Evolutionary conservation across 23 tunicate species (phyloP), one percentile per base, ranked within the genome.

Genomic region (Halocynthia roretzi): DNA sequence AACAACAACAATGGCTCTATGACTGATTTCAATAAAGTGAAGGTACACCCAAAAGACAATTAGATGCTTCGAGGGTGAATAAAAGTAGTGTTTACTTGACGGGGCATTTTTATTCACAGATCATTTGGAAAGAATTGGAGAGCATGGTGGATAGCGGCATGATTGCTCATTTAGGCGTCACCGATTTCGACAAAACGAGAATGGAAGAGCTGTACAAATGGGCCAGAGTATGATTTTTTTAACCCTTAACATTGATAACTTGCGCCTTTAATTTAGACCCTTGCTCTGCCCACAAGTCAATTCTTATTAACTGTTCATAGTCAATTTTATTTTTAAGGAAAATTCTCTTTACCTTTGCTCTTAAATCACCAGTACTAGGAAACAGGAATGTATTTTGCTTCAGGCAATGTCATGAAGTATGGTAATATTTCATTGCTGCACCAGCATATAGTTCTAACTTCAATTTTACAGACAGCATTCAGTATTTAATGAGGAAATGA

Each of bases 81-180:
- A 58, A 1, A 58, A 58, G 63, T n/a, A 14, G 15, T 58, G 63
- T 15, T 58, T 58, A n/a, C 15, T 58, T 14, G 17, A 14, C 15
- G 15, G 15, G 15, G n/a, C 15, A 58, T 58, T n/a, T 14, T 14
- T 57, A 15, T 44, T 73, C 50, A 9, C 87, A 92, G 98, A 83
- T 82, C 5, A 69, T 92, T 12, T 92, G 92, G 92, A 86, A 86
- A 62, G 92, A 83, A 56, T 50, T 92, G 58, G 86, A 92, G 52
- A 62, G 75, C 6, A 58, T 83, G 31, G 87, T 92, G 71, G 84
- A 86, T 54, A 78, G 68, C 12, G 92, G 83, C 8, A 81, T 76
- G 10, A 85, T 92, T n/a, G 51, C 64, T 10, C 71, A 68, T 22
- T 78, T 92, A 49, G 98, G 98, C 9, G 92, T 92, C 18, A 76